A percentile compares a stretch with the other conserved stretches of the same genome.
phyloP scores from a whole-genome alignment of 2,797 vertebrate species.

The Enoplosus armatus region DNA sequence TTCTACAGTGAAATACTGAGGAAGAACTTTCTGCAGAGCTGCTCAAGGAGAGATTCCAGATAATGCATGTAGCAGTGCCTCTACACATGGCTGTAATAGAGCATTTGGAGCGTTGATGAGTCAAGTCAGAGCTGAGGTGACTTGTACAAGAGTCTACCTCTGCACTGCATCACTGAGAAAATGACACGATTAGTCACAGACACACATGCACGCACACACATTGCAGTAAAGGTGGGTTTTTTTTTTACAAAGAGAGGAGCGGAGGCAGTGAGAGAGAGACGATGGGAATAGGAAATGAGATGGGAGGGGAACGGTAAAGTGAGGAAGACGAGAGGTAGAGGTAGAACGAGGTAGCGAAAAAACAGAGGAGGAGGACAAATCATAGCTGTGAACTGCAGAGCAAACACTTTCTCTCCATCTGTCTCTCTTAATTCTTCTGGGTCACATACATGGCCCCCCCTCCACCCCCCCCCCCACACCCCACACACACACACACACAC shows the following conservation, averaged over 20 bases:
- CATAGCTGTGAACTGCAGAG: conserved; percentile 51
- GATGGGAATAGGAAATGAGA: conserved; percentile 28
- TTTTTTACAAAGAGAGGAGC: neutral
- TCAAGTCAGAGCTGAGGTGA: conserved; percentile 22
- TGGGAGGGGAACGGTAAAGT: conserved; percentile 12
- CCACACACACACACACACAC: neutral
- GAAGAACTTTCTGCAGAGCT: neutral
- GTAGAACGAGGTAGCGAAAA: neutral
- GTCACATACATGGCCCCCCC: too few relatives aligned
- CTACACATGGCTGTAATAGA: neutral
- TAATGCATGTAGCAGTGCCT: neutral
- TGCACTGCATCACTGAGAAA: conserved; percentile 30
- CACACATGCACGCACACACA: conserved; percentile 20
- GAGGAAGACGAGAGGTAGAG: conserved; percentile 1
- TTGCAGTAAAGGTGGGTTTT: neutral
- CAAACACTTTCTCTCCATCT: conserved; percentile 48
- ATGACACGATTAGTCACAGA: conserved; percentile 33
- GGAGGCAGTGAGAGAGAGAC: conserved; percentile 13
- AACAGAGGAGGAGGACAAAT: conserved; percentile 29
- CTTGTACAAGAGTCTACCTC: conserved; percentile 25
- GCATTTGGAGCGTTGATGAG: conserved; percentile 24
- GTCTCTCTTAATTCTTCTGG: conserved; percentile 22
- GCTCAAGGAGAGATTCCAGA: neutral
- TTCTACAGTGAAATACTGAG: neutral
- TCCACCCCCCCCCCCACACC: too few relatives aligned